Evolutionary conservation across 2,797 vertebrate genomes (phyloP).

Genomic region (Delichon dasypus): DNA sequence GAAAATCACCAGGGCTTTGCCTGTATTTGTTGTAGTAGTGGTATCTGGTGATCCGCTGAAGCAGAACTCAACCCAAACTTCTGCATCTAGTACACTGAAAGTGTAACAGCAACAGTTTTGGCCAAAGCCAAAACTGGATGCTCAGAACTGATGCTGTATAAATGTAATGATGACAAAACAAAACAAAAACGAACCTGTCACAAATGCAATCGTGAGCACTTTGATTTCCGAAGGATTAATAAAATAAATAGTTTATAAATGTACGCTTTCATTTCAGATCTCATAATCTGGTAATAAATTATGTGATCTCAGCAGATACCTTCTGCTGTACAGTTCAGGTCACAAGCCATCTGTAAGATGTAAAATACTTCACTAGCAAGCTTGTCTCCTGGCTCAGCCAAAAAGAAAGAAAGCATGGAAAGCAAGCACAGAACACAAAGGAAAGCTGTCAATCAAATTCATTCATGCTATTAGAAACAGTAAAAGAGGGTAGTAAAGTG

Average conservation of each 20-base stretch:
- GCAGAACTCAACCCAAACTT: slow-evolving; percentile 53
- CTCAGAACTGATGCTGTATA: slow-evolving; percentile 25
- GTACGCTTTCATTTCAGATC: slow-evolving; percentile 75
- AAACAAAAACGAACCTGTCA: slow-evolving; percentile 47
- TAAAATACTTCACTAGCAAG: slow-evolving; percentile 96
- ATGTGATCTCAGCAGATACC: slow-evolving; percentile 96
- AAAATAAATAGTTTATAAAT: slow-evolving; percentile 64
- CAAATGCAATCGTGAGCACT: slow-evolving; percentile 66
- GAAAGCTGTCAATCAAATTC: slow-evolving; percentile 70
- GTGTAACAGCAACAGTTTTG: slow-evolving; percentile 50
- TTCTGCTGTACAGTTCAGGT: slow-evolving; percentile 99
- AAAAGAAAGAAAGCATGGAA: slow-evolving; percentile 82
- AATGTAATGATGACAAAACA: slow-evolving; percentile 55
- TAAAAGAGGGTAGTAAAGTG: slow-evolving; percentile 23
- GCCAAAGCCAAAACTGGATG: slow-evolving; percentile 25
- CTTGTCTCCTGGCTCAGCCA: slow-evolving; percentile 90
- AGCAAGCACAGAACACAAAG: slow-evolving; percentile 79
- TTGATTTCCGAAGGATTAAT: slow-evolving; percentile 62
- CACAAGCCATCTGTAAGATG: slow-evolving; percentile 99
- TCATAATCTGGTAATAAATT: slow-evolving; percentile 83
- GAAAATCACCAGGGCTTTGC: background rate
- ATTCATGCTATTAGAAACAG: slow-evolving; percentile 62
- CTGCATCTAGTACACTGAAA: slow-evolving; percentile 23
- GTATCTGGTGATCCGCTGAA: background rate
- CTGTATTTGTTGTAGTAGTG: background rate